Conservation (phyloP, 2,113 vertebrate species). For the Oreochromis aureus region DNA sequence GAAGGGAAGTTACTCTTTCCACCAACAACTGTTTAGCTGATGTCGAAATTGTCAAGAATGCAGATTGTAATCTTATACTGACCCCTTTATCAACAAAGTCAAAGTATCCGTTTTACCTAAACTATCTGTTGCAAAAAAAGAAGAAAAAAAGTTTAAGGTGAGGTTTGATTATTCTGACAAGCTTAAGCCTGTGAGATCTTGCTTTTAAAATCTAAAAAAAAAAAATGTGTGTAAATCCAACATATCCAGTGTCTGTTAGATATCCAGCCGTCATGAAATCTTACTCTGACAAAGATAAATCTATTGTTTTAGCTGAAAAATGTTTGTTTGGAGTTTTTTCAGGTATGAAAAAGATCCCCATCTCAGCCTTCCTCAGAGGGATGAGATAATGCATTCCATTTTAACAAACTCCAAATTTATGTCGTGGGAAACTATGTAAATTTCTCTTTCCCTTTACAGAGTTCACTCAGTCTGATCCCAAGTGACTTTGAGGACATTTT, state of each 20-base stretch:
- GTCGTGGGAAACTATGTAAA: neutral
- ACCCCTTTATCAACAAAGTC: neutral
- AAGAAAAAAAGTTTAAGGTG: neutral
- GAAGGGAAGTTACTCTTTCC: neutral
- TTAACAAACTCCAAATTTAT: neutral
- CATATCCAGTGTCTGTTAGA: neutral
- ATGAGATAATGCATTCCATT: constrained; percentile 54
- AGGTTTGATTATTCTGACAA: neutral
- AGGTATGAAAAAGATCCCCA: neutral
- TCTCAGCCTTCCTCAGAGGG: neutral
- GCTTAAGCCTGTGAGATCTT: neutral
- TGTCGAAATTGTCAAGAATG: neutral
- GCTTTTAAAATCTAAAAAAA: neutral
- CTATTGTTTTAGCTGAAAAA: neutral
- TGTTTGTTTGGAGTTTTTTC: neutral
- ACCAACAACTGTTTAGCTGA: neutral
- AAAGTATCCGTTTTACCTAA: rapidly evolving
- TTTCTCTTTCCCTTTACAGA: neutral
- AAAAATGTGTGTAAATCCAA: neutral
- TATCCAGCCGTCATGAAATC: neutral
- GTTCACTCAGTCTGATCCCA: neutral
- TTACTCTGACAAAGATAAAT: neutral
- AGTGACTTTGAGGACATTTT: neutral
- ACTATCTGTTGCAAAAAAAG: neutral
- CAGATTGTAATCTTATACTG: neutral